Conservation (phyloP, 2,797 vertebrate species). For the Parauchenoglanis punctatus region DNA sequence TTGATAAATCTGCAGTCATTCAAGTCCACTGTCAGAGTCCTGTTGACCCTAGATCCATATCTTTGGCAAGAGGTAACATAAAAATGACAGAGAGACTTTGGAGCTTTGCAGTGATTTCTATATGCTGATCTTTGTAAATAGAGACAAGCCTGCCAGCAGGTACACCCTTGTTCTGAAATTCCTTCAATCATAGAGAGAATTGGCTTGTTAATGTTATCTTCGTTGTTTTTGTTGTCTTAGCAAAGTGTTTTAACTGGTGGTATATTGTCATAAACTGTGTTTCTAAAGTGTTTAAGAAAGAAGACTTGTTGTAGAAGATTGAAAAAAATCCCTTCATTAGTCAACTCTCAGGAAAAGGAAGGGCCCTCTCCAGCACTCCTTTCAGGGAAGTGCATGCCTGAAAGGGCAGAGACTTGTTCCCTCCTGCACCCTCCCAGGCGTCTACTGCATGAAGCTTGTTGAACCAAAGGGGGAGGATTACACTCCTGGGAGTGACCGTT, state of each 20-base stretch:
- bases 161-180: conserved; percentile 11
- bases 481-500: conserved; percentile 44
- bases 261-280: not conserved
- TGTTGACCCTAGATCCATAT: conserved; percentile 37
- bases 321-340: conserved; percentile 46
- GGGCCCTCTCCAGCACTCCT: conserved; percentile 37
- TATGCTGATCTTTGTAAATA: conserved; percentile 35
- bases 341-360: conserved; percentile 49
- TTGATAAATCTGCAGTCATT: not conserved
- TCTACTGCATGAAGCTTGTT: conserved; percentile 20
- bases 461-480: conserved; percentile 42
- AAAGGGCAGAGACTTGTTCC: conserved; percentile 35
- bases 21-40: conserved; percentile 28
- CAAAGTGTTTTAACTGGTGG: conserved; percentile 27
- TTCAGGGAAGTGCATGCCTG: conserved; percentile 49
- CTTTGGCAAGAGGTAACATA: conserved; percentile 21
- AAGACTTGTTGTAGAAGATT: conserved; percentile 14
- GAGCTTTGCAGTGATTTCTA: conserved; percentile 37
- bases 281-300: not conserved
- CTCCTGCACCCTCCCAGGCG: conserved; percentile 40
- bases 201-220: conserved; percentile 26
- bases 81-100: conserved; percentile 31
- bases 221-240: conserved; percentile 9
- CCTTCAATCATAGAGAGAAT: conserved; percentile 18
- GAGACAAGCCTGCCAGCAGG: conserved; percentile 7